Evolutionary conservation across 2,113 vertebrate genomes (phyloP).

Genomic region (Periophthalmodon schlosseri): DNA sequence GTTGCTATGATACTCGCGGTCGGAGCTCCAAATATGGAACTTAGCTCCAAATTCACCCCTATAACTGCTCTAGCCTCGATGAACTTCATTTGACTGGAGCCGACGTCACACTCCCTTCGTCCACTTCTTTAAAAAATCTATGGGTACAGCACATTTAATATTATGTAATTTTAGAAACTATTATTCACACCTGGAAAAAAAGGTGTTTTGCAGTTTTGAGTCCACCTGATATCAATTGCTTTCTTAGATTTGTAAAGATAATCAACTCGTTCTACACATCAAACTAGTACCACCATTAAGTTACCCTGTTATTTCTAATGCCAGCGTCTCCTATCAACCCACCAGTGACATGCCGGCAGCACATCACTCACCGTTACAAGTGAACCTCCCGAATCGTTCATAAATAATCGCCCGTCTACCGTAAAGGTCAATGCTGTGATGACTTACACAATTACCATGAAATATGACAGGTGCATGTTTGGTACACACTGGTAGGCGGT

Average conservation of each 20-base stretch:
- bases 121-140: no score
- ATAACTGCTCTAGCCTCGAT: no score
- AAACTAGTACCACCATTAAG: neutral
- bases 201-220: no score
- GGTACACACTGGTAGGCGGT: neutral
- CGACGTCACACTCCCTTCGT: no score
- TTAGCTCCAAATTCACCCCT: no score
- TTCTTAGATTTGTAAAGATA: neutral
- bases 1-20: no score
- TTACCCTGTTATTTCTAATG: neutral
- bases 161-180: no score
- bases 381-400: neutral
- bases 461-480: slow-evolving; percentile 4
- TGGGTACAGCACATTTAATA: no score
- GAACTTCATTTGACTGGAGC: no score
- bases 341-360: neutral
- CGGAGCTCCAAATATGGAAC: no score
- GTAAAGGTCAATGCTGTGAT: slow-evolving; percentile 7
- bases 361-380: neutral
- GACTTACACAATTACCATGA: slow-evolving; percentile 3
- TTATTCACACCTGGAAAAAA: no score
- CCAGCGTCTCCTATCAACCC: neutral
- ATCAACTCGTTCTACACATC: neutral
- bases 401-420: neutral
- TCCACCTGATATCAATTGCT: neutral